Evolutionary conservation across 1,140 invertebrate genomes (phyloP).

Genomic region (Nephotettix cincticeps): DNA sequence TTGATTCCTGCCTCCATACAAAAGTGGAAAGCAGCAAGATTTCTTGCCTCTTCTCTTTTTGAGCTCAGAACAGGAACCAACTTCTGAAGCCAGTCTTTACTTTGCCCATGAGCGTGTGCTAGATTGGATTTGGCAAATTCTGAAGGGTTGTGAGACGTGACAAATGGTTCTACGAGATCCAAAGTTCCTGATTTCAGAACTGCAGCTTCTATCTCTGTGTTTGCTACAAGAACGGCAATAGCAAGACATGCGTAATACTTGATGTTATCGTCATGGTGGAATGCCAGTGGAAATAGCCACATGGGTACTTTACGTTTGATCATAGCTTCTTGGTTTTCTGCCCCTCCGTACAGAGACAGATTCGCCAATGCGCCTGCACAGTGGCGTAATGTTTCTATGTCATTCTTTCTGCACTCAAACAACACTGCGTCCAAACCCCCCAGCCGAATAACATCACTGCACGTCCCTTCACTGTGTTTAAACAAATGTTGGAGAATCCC

Average conservation of each 20-base stretch:
- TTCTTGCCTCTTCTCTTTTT: slow-evolving; percentile 93
- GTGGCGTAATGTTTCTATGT: slow-evolving; percentile 89
- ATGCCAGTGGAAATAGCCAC: slow-evolving; percentile 97
- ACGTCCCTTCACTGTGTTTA: slow-evolving; percentile 95
- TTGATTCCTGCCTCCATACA: slow-evolving; percentile 99
- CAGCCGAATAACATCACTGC: slow-evolving; percentile 83
- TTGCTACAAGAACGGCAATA: slow-evolving; percentile 94
- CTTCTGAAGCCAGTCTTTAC: slow-evolving; percentile 91
- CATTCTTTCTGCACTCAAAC: slow-evolving; percentile 92
- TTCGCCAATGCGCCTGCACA: slow-evolving; percentile 96
- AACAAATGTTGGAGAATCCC: slow-evolving; percentile 94
- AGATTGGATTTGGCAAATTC: slow-evolving; percentile 92
- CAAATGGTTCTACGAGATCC: slow-evolving; percentile 94
- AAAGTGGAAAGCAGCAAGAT: slow-evolving; percentile 97
- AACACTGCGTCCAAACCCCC: slow-evolving; percentile 88
- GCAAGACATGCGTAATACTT: slow-evolving; percentile 99
- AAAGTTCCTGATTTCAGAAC: slow-evolving; percentile 94
- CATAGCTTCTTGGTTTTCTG: slow-evolving; percentile 97
- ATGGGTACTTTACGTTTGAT: slow-evolving; percentile 93
- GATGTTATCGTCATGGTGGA: slow-evolving; percentile 94
- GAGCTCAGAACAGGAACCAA: slow-evolving; percentile 95
- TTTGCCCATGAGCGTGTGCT: slow-evolving; percentile 93
- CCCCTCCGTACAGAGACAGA: slow-evolving; percentile 91
- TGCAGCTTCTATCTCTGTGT: slow-evolving; percentile 97
- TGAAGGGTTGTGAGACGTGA: slow-evolving; percentile 89